A percentile compares a stretch with the other conserved stretches of the same genome.
These are phyloP conservation scores for Drosophila malerkotliana DNA, from an alignment of 1,140 invertebrate species.

Conservation along the genomic window DNA sequence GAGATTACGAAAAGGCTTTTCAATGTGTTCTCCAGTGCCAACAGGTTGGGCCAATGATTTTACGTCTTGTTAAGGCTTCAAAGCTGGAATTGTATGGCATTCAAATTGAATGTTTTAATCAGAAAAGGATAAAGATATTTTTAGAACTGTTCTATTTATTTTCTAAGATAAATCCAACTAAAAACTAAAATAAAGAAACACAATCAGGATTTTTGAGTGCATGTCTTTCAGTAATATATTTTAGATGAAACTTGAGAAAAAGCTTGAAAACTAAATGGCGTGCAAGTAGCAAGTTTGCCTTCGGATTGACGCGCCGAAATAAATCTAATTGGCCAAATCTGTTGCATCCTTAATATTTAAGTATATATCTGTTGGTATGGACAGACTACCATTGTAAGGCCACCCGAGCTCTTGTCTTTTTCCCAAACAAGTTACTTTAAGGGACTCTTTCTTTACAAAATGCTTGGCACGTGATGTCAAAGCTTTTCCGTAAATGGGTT, in stretches of 20 bases:
- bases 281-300: slow-evolving; percentile 16
- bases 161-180: background rate
- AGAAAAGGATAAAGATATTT: background rate
- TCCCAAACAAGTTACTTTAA: background rate
- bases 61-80: background rate
- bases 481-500: background rate
- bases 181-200: background rate
- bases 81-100: background rate
- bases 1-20: slow-evolving; percentile 17
- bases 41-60: slow-evolving; percentile 7
- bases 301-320: slow-evolving; percentile 12
- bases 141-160: too few species aligned
- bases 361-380: slow-evolving; percentile 3
- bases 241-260: background rate
- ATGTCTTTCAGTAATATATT: slow-evolving; percentile 12
- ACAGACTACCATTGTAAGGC: slow-evolving; percentile 5
- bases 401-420: background rate
- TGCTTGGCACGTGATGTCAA: slow-evolving; percentile 26
- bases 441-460: slow-evolving; percentile 11
- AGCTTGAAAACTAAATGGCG: slow-evolving; percentile 23
- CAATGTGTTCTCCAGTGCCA: slow-evolving; percentile 1
- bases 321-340: slow-evolving; percentile 33
- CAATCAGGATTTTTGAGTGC: background rate
- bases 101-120: background rate
- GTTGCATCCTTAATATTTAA: slow-evolving; percentile 21